Evolutionary conservation across 2,113 vertebrate species (phyloP), one percentile per base, ranked within the genome.

Genomic region (Heteronetta atricapilla): DNA sequence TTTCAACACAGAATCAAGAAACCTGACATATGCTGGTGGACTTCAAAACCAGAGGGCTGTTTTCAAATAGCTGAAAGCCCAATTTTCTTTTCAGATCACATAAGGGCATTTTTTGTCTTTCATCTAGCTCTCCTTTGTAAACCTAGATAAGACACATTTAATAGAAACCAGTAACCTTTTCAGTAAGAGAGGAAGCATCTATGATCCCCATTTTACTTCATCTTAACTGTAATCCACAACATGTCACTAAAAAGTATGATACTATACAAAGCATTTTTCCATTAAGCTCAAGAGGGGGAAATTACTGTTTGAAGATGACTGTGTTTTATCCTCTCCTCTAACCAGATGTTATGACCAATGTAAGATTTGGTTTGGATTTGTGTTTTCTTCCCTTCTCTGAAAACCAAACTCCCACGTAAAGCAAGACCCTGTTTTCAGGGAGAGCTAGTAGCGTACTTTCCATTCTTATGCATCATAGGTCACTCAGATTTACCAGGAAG

Each of bases 241-340:
- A 13, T 7, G 7, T 34, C 63, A 80, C 63, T 76, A 73, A 86
- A 91, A 78, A 34, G n/a, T 17, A 91, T 0, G 3, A 42, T 75
- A 80, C 60, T 88, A 75, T 93, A 91, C 92, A 90, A 95, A 82
- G 26, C 14, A 26, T 44, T 72, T 95, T 83, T 42, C 44, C 44
- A 77, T 40, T 89, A 94, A 83, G 58, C 73, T 91, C 55, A 92
- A 86, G 63, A 91, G 82, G 16, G 33, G 28, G 25, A 92, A 95
- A 94, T 89, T 80, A 87, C 44, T 86, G 56, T 76, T 60, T 85
- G 90, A 96, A 93, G 36, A 64, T 58, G 81, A 86, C 20, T 31
- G 36, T 67, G 46, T 6, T 91, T 46, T 64, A 55, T 34, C 34
- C 21, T 42, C 92, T 66, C 59, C 48, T 81, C 64, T 60, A 86